Evolutionary conservation across 2,888 invertebrate genomes (phyloP), one percentile per base, ranked within the genome.

Genomic region (Cephus spinipes): DNA sequence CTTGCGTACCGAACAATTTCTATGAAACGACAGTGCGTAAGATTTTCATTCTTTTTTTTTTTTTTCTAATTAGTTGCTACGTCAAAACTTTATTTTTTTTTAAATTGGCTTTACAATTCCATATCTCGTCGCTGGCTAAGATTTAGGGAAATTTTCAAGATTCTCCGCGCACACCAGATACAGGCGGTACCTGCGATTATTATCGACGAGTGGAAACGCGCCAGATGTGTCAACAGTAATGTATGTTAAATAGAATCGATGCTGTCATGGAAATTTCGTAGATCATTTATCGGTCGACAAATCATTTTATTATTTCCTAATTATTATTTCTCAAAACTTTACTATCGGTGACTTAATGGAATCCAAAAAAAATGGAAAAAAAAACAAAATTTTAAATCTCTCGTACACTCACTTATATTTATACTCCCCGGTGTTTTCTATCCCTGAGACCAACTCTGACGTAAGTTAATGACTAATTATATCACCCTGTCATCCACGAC

Each of bases 381-480:
- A 40, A 31, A 30, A 1, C 0, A 30, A 31, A 31, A 31, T 31
- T 31, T 31, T 31, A 31, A 6, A 9, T 55, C 55, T 55, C 55
- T 55, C 15, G 1, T 23, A 40, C 40, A 40, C 23, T 15, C 71
- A 12, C 32, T 32, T 71, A 71, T 71, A 71, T 71, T 31, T 71
- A 71, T 71, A 71, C 71, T 33, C 71, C 31, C 33, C 34, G 40
- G 74, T 23, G 77, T 81, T 81, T 83, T 81, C 79, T 77, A 75
- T 75, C 76, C 77, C 80, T 78, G 80, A 79, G 80, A 77, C 74
- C 75, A 75, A 77, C 31, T 31, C 73, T 81, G 79, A 79, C 79
- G 81, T 80, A 77, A 81, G 79, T 76, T 79, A 77, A 81, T 81
- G 80, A 81, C 77, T 79, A 81, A 81, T 81, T 81, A 81, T 79